Percentiles rank a stretch among this genome's conserved stretches.
These are phyloP conservation scores for Amia ocellicauda DNA, from an alignment of 2,113 vertebrate genomes.

Conservation along the genomic window DNA sequence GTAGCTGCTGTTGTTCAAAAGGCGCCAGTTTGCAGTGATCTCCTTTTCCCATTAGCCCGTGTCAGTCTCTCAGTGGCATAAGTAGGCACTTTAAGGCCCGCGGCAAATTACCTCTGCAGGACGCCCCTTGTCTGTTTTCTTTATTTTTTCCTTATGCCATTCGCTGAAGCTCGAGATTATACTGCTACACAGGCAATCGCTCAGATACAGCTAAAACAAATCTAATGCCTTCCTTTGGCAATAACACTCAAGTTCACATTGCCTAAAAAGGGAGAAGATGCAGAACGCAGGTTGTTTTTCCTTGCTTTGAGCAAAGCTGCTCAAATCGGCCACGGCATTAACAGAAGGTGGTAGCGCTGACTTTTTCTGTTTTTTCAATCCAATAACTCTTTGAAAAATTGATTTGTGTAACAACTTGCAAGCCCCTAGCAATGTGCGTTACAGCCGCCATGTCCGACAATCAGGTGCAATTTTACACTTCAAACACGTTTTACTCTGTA, in stretches of 20 bases:
- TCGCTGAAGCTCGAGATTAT: conserved; percentile 21
- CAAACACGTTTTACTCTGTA: not conserved
- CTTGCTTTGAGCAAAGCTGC: conserved; percentile 6
- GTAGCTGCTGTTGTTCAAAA: conserved; percentile 4
- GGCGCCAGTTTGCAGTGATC: not conserved
- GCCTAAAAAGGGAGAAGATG: conserved; percentile 7
- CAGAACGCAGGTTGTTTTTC: conserved; percentile 13
- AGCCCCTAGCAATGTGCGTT: not conserved
- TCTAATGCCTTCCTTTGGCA: conserved; percentile 13
- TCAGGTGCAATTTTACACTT: not conserved
- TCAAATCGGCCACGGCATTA: not conserved
- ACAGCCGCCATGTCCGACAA: conserved; percentile 2
- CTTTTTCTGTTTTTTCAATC: not conserved
- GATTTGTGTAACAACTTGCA: conserved; percentile 5
- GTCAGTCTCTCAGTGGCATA: conserved; percentile 17
- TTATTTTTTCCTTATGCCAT: conserved; percentile 2
- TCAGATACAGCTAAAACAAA: conserved; percentile 23
- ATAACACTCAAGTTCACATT: conserved; percentile 22
- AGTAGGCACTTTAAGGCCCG: conserved; percentile 22
- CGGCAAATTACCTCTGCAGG: conserved; percentile 25
- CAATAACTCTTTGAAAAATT: not conserved
- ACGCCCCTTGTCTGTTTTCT: conserved; percentile 5
- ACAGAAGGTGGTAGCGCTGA: not conserved
- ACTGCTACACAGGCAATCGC: conserved; percentile 15
- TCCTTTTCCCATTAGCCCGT: conserved; percentile 24